Conservation (phyloP, 2,888 invertebrate species). For the Galeopsomyia nigrocyanea region DNA sequence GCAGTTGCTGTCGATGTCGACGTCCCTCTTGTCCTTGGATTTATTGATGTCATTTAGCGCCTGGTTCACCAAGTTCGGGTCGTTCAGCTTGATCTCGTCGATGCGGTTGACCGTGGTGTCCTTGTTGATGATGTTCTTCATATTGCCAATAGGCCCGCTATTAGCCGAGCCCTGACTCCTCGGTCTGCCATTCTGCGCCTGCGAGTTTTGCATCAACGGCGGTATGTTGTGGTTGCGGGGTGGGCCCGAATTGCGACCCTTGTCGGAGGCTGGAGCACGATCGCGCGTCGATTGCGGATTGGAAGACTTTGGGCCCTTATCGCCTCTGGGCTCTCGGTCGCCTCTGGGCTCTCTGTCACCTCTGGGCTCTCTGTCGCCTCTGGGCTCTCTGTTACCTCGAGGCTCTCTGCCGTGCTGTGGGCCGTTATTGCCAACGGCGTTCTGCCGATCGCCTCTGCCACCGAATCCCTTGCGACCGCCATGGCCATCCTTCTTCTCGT, state of each 20-base stretch:
- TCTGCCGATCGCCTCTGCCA: constrained; percentile 51
- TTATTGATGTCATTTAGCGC: constrained; percentile 69
- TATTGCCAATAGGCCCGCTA: constrained; percentile 50
- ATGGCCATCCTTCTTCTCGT: constrained; percentile 64
- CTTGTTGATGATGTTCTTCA: constrained; percentile 57
- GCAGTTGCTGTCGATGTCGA: constrained; percentile 71
- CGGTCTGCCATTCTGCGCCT: constrained; percentile 62
- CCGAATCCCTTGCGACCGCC: constrained; percentile 61
- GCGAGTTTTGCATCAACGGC: constrained; percentile 59
- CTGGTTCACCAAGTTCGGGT: constrained; percentile 72
- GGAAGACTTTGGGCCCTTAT: constrained; percentile 60
- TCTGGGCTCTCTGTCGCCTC: constrained; percentile 60
- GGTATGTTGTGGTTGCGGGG: constrained; percentile 64
- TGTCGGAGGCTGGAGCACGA: constrained; percentile 34
- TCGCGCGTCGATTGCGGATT: constrained; percentile 34
- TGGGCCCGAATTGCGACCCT: constrained; percentile 40
- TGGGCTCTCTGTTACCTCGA: constrained; percentile 28
- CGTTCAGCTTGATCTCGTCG: constrained; percentile 72
- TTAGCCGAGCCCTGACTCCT: constrained; percentile 62
- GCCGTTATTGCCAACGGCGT: constrained; percentile 56
- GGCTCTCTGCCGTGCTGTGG: constrained; percentile 47
- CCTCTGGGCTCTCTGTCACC: constrained; percentile 38
- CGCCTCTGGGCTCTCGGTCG: constrained; percentile 50
- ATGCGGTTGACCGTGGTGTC: constrained; percentile 70
- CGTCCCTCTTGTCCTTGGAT: constrained; percentile 68